phyloP scores from a whole-genome alignment of 2,797 vertebrate species.

The Thaleichthys pacificus region DNA sequence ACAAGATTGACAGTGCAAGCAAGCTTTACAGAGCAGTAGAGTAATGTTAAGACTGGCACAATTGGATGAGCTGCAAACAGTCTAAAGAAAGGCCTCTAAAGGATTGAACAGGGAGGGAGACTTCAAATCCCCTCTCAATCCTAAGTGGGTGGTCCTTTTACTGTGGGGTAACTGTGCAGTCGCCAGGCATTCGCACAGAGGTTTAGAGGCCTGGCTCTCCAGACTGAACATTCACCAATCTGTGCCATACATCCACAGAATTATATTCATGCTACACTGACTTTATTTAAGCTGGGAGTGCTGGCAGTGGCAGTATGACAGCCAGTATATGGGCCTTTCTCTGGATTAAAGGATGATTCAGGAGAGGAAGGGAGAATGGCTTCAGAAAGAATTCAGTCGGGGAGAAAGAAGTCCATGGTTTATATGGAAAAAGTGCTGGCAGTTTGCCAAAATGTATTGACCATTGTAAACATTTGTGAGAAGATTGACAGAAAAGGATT shows the following conservation, averaged over 20 bases:
- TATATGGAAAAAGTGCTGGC: constrained; percentile 62
- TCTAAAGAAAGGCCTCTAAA: constrained; percentile 70
- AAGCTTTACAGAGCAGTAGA: constrained; percentile 52
- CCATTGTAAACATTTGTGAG: constrained; percentile 55
- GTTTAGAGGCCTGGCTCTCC: constrained; percentile 74
- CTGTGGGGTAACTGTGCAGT: constrained; percentile 81
- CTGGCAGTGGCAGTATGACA: constrained; percentile 77
- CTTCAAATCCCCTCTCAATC: constrained; percentile 80
- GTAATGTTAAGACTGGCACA: constrained; percentile 64
- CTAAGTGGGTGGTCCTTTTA: constrained; percentile 86
- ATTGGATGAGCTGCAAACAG: constrained; percentile 74
- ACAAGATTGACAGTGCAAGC: constrained; percentile 53
- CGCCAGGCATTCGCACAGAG: constrained; percentile 77
- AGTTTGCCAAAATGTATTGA: constrained; percentile 65
- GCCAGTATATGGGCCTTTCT: constrained; percentile 75
- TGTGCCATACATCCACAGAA: constrained; percentile 79
- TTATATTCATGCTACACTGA: constrained; percentile 86
- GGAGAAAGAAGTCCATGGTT: constrained; percentile 72
- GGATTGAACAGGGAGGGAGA: constrained; percentile 75
- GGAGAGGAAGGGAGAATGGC: constrained; percentile 72
- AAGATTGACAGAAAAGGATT: constrained; percentile 51
- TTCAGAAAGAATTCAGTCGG: constrained; percentile 72
- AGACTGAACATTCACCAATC: constrained; percentile 76
- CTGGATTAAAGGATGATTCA: constrained; percentile 82
- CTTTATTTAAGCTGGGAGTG: constrained; percentile 80